phyloP scores from a whole-genome alignment of 2,113 vertebrate species.

The Leptobrachium ailaonicum region DNA sequence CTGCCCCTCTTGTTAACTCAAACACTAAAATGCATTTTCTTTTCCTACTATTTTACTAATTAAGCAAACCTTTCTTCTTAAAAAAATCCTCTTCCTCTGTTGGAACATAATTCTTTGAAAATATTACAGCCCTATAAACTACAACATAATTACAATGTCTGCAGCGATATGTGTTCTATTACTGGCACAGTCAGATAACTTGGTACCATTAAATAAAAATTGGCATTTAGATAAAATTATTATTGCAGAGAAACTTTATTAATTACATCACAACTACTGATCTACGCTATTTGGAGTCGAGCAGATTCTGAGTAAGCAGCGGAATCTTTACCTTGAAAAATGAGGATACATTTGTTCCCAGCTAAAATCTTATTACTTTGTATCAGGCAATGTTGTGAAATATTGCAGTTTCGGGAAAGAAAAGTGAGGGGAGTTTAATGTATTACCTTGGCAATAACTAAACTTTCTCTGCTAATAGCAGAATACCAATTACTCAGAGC shows the following conservation, averaged over 20 bases:
- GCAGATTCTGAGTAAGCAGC: constrained; percentile 19
- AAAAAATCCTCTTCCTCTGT: background rate
- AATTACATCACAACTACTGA: constrained; percentile 16
- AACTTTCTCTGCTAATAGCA: constrained; percentile 21
- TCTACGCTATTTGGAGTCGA: constrained; percentile 4
- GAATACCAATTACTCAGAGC: constrained; percentile 31
- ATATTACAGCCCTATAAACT: background rate
- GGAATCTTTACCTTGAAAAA: constrained; percentile 37
- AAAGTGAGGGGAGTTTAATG: constrained; percentile 26
- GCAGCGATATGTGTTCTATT: background rate
- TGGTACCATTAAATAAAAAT: constrained; percentile 8
- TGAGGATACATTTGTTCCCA: constrained; percentile 34
- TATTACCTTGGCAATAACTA: constrained; percentile 36
- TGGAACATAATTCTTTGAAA: background rate
- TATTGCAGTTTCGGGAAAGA: constrained; percentile 35
- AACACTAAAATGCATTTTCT: no score
- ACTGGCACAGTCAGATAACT: background rate
- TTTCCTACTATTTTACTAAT: no score
- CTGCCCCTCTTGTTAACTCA: no score
- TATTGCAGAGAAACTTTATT: constrained; percentile 26
- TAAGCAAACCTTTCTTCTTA: no score
- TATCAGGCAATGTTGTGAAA: constrained; percentile 29
- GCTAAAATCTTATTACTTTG: constrained; percentile 37
- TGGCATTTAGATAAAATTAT: constrained; percentile 23
- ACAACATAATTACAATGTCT: background rate